Evolutionary conservation across 2,113 vertebrate species (phyloP), one percentile per base, ranked within the genome.

Genomic region (Charadrius vociferus): DNA sequence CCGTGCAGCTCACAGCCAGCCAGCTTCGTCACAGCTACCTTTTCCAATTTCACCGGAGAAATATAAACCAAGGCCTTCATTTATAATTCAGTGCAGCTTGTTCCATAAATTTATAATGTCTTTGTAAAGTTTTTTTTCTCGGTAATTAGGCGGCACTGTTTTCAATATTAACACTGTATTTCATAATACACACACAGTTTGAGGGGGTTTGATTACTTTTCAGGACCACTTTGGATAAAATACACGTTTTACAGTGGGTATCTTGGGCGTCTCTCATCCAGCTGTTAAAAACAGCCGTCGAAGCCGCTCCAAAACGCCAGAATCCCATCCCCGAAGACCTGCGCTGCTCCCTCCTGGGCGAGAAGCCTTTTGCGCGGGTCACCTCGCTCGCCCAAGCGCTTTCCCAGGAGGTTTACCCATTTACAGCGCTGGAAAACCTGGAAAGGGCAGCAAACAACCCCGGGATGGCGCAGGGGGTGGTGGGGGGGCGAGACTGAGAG

Each of bases 41-140:
- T 88, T 96, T 32, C 96, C 85, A 71, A 73, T 86, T 96, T 83
- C 88, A 55, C 34, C 45, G 53, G 62, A 65, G 97, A 97, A 97
- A 97, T 13, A 85, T 3, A 97, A 93, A 91, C 96, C 80, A 7
- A 73, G 62, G 70, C 68, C 97, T 91, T 97, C 89, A 95, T 98
- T 93, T 88, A 98, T 98, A 98, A 98, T 98, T 97, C 86, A 98
- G n/a, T 23, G 73, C 55, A 72, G 83, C 58, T 72, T 81, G 94
- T 90, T 75, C 62, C 82, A 96, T 96, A 90, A 85, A 95, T 97
- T 73, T 86, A 73, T 93, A 97, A 97, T 82, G 86, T 5, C 79
- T 55, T 83, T 74, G 70, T 29, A 61, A 92, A 91, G 80, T 63
- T 92, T 71, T 45, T 43, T 43, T 45, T 41, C 14, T 85, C 71